Evolutionary conservation across 2,888 invertebrate genomes (phyloP).

Genomic region (Panzeria rudis): DNA sequence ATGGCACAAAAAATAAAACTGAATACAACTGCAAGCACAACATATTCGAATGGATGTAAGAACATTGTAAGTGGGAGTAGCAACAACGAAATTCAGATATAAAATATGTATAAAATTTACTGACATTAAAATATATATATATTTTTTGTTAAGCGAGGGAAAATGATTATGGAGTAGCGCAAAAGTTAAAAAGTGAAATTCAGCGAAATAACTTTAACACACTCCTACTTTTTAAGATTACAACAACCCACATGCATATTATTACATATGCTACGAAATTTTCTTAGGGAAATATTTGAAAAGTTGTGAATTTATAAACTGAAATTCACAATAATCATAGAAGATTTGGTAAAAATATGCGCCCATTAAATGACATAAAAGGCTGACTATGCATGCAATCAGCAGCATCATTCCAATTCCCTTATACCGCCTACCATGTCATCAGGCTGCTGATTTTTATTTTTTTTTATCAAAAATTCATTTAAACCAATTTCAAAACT

Average conservation of each 20-base stretch:
- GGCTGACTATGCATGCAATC: constrained; percentile 41
- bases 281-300: not conserved
- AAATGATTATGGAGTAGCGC: constrained; percentile 12
- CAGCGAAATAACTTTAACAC: constrained; percentile 40
- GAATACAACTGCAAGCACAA: constrained; percentile 21
- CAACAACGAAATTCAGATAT: constrained; percentile 10
- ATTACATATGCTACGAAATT: not conserved
- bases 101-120: constrained; percentile 37
- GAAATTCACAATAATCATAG: constrained; percentile 16
- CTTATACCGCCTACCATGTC: not conserved
- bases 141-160: constrained; percentile 6
- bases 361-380: not conserved
- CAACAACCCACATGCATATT: not conserved
- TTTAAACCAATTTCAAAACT: constrained; percentile 2
- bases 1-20: constrained; percentile 6
- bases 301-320: not conserved
- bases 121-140: not conserved
- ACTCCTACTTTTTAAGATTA: constrained; percentile 1
- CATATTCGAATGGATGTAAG: not conserved
- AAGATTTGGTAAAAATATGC: not conserved
- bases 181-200: constrained; percentile 63
- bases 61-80: constrained; percentile 32
- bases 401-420: not conserved
- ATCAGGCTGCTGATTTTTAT: not conserved
- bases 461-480: not conserved